A percentile compares a stretch with the other conserved stretches of the same genome.
These are phyloP conservation scores for Agrotis exclamationis DNA, from an alignment of 2,888 invertebrate genomes.

Conservation along the genomic window DNA sequence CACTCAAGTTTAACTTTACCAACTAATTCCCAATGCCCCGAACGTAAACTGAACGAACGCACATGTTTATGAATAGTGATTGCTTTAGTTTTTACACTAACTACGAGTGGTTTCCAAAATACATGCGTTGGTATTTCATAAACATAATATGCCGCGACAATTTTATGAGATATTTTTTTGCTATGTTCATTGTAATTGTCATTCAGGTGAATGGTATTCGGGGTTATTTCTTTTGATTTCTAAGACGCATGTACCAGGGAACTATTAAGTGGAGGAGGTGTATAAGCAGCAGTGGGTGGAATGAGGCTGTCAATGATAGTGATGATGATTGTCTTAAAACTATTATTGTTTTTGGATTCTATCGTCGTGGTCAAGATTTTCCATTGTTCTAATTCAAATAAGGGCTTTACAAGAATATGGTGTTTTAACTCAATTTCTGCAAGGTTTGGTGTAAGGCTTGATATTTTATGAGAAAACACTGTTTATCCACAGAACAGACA, in stretches of 20 bases:
- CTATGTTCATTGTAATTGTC: constrained; percentile 30
- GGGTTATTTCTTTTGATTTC: background rate
- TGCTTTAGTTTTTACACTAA: constrained; percentile 73
- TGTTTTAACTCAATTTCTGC: too few species aligned
- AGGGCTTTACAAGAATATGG: background rate
- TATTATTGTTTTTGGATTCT: background rate
- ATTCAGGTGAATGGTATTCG: constrained; percentile 21
- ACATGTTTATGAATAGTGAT: constrained; percentile 62
- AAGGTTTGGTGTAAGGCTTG: background rate
- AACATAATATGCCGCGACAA: constrained; percentile 69
- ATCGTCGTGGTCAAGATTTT: background rate
- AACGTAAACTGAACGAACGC: constrained; percentile 46
- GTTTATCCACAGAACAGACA: too few species aligned
- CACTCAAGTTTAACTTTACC: constrained; percentile 28
- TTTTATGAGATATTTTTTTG: constrained; percentile 59
- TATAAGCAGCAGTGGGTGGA: too few species aligned
- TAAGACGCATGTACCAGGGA: too few species aligned
- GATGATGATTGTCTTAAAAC: too few species aligned
- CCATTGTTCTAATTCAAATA: background rate
- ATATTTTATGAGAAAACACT: background rate
- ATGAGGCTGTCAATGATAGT: too few species aligned
- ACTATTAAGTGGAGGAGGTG: too few species aligned
- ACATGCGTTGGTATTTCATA: constrained; percentile 71
- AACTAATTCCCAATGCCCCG: constrained; percentile 53
- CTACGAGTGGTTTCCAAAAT: constrained; percentile 75